A percentile compares a stretch with the other conserved stretches of the same genome.
Conservation (phyloP, 2,888 invertebrate genomes). For the Carpatolechia fugitivella region DNA sequence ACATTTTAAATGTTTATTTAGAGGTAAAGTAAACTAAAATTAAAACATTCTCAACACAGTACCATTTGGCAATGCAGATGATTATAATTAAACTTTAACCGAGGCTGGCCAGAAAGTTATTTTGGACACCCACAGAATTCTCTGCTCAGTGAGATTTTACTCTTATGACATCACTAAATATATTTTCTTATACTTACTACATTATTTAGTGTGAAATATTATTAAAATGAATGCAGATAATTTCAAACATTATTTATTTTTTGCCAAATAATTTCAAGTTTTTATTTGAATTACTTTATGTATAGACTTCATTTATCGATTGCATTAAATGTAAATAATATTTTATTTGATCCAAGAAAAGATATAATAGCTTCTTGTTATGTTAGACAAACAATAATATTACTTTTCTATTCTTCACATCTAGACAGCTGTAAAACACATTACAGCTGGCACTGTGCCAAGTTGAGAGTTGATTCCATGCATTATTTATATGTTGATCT, state of each 20-base stretch:
- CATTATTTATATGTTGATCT: neutral
- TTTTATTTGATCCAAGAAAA: too few species aligned
- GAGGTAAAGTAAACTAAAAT: too few species aligned
- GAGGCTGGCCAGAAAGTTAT: constrained; percentile 36
- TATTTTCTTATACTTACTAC: neutral
- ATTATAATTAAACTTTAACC: constrained; percentile 38
- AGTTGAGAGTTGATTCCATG: neutral
- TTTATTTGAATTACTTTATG: too few species aligned
- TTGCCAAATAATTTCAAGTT: too few species aligned
- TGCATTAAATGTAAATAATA: too few species aligned
- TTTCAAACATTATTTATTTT: too few species aligned
- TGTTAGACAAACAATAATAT: neutral
- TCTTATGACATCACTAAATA: neutral
- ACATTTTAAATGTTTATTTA: too few species aligned
- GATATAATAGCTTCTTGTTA: neutral
- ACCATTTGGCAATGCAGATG: constrained; percentile 42
- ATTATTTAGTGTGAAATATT: neutral
- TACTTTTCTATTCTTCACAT: neutral
- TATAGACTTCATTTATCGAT: too few species aligned
- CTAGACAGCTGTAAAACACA: constrained; percentile 9
- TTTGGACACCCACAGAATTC: constrained; percentile 27
- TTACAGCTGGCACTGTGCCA: neutral
- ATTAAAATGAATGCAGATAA: neutral
- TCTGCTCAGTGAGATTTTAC: constrained; percentile 19
- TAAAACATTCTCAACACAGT: constrained; percentile 29